Percentiles rank a stretch among this genome's conserved stretches.
Conservation (phyloP, 2,888 invertebrate species). For the Papilio protenor region DNA sequence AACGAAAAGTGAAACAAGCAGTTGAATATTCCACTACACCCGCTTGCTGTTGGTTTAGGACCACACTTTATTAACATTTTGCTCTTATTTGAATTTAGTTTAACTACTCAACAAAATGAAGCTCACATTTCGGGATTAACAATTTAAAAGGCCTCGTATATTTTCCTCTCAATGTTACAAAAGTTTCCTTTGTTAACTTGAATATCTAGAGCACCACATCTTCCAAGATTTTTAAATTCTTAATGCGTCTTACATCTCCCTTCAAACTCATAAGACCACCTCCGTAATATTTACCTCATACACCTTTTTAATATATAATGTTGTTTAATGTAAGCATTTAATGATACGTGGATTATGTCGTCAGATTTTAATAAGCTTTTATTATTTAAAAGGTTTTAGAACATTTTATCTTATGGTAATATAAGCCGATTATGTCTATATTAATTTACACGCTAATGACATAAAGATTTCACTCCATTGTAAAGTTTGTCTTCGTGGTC, state of each 20-base stretch:
- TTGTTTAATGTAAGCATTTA: slow-evolving; percentile 45
- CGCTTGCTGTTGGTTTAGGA: slow-evolving; percentile 52
- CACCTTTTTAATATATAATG: slow-evolving; percentile 49
- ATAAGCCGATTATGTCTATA: slow-evolving; percentile 12
- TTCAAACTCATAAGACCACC: slow-evolving; percentile 46
- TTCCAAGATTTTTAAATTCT: slow-evolving; percentile 54
- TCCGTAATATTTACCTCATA: slow-evolving; percentile 46
- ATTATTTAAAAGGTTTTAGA: slow-evolving; percentile 37
- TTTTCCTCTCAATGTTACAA: slow-evolving; percentile 51
- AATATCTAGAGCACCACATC: slow-evolving; percentile 53
- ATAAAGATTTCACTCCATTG: neutral
- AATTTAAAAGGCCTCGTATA: slow-evolving; percentile 54
- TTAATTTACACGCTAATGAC: slow-evolving; percentile 19
- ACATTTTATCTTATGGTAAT: slow-evolving; percentile 23
- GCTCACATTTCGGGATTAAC: slow-evolving; percentile 53
- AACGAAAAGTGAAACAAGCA: slow-evolving; percentile 45
- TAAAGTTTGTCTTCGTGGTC: neutral
- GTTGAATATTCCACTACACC: slow-evolving; percentile 48
- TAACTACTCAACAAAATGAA: slow-evolving; percentile 55
- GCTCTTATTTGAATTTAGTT: slow-evolving; percentile 59
- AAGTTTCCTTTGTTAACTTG: slow-evolving; percentile 51
- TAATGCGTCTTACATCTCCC: slow-evolving; percentile 51
- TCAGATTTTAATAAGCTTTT: slow-evolving; percentile 36
- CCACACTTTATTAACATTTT: slow-evolving; percentile 52
- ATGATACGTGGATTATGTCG: slow-evolving; percentile 38